Conservation (phyloP, 2,888 invertebrate species). For the Sisyra nigra region DNA sequence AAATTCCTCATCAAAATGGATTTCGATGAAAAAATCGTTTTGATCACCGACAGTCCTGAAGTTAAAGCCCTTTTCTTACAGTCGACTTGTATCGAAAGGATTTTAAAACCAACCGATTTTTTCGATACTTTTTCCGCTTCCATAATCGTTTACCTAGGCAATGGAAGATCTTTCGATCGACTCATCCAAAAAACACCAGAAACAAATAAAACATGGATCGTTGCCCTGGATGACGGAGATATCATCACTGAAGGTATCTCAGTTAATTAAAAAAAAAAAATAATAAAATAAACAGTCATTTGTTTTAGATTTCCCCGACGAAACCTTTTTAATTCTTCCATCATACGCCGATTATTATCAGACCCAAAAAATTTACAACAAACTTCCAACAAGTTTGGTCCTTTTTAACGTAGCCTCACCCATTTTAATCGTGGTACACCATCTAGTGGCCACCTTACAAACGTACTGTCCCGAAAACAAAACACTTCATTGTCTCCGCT, state of each 20-base stretch:
- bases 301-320: constrained; percentile 21
- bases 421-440: constrained; percentile 18
- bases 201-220: constrained; percentile 11
- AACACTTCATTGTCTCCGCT: not conserved
- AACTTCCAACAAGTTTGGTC: constrained; percentile 20
- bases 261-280: constrained; percentile 10
- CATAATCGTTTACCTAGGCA: too few relatives aligned
- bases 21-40: constrained; percentile 21
- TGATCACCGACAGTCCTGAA: constrained; percentile 19
- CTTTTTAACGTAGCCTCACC: constrained; percentile 23
- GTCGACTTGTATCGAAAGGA: too few relatives aligned
- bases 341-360: constrained; percentile 16
- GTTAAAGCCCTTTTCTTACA: constrained; percentile 18
- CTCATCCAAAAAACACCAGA: too few relatives aligned
- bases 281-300: constrained; percentile 1
- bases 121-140: too few relatives aligned
- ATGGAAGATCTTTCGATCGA: too few relatives aligned
- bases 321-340: constrained; percentile 21
- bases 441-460: not conserved
- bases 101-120: too few relatives aligned
- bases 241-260: constrained; percentile 11
- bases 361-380: constrained; percentile 14
- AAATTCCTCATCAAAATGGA: constrained; percentile 18
- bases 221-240: constrained; percentile 18
- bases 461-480: not conserved